Evolutionary conservation across 1,140 invertebrate genomes (phyloP), one percentile per base, ranked within the genome.

Genomic region (Aricia agestis): DNA sequence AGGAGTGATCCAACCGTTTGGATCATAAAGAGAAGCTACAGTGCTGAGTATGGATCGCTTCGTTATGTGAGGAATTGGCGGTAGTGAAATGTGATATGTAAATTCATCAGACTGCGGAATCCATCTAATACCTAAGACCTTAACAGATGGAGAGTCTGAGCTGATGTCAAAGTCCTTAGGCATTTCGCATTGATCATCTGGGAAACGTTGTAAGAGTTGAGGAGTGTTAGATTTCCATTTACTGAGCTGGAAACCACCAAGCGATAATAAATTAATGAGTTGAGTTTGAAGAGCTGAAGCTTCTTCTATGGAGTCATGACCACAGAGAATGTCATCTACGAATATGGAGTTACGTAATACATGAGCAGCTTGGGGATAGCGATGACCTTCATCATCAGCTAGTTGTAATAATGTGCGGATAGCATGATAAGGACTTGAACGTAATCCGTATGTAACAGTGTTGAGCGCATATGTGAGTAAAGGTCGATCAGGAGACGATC

Each of bases 141-240:
- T 59, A 17, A 68, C 18, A 57, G 67, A 68, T n/a, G 13, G 19
- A 52, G 17, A 15, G 6, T 58, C 67, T 57, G 18, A 17, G 15
- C 9, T 58, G 45, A 31, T 18, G 41, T 25, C 42, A 13, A 67
- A 67, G 65, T 71, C 61, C 45, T 71, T 74, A 18, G 74, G 71
- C 70, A 72, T 75, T 15, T 75, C 74, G 67, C 70, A 75, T 1
- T 75, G 71, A 13, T 75, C 74, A 65, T 69, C 71, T 13, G 74
- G 74, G 36, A 68, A 75, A 10, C 66, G 19, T 68, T 65, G 41
- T 36, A 75, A 59, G 1, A 67, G 41, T 11, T 67, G 41, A 13
- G 19, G 7, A 19, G 45, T 67, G 11, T 42, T 42, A 9, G 65
- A 66, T 5, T 31, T 66, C 65, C 65, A 66, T 36, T 66, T 66